Conservation (phyloP, 2,797 vertebrate species). For the Lates japonicus region DNA sequence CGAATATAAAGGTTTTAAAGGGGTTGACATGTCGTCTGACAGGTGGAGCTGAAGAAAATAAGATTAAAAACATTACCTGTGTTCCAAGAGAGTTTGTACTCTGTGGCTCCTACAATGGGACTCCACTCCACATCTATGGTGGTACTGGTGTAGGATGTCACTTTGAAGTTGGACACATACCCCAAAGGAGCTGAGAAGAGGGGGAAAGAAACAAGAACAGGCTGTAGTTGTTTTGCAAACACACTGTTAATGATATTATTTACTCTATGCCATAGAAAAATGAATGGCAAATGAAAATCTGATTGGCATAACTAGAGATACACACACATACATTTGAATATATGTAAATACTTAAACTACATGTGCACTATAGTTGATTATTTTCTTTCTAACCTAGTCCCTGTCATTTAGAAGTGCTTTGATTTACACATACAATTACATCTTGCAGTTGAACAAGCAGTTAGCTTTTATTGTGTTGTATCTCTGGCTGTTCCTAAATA, state of each 20-base stretch:
- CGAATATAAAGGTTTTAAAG: neutral
- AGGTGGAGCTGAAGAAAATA: neutral
- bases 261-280: neutral
- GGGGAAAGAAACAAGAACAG: neutral
- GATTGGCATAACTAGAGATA: neutral
- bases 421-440: neutral
- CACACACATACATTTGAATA: neutral
- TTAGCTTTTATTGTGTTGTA: neutral
- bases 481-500: neutral
- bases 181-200: constrained; percentile 86
- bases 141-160: constrained; percentile 86
- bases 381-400: neutral
- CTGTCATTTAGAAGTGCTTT: neutral
- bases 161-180: constrained; percentile 92
- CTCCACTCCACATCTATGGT: constrained; percentile 91
- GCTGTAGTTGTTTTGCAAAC: neutral
- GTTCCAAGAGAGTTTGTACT: constrained; percentile 91
- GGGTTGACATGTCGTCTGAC: neutral
- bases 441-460: neutral
- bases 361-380: neutral
- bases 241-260: neutral
- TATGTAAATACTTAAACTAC: neutral
- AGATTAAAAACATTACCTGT: constrained; percentile 68
- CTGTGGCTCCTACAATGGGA: constrained; percentile 88
- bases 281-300: neutral